A percentile compares a stretch with the other conserved stretches of the same genome.
phyloP scores from a whole-genome alignment of 2,113 vertebrate genomes.

The Tiliqua scincoides region DNA sequence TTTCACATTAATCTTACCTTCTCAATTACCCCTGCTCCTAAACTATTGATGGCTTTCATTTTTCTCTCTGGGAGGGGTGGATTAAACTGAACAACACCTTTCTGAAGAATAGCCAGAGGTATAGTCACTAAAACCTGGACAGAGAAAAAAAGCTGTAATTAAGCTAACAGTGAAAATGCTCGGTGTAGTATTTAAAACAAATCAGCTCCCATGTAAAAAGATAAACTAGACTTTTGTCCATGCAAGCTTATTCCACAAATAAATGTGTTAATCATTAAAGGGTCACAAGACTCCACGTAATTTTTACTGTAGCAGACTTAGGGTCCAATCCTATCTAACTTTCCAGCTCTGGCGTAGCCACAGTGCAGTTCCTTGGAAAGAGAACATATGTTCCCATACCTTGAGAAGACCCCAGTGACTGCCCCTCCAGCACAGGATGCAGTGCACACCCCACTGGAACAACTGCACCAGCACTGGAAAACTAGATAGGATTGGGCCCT shows the following conservation, averaged over 20 bases:
- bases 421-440: too few relatives aligned
- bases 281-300: too few relatives aligned
- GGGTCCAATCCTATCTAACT: too few relatives aligned
- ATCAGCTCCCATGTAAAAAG: neutral
- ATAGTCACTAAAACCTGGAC: conserved; percentile 89
- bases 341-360: too few relatives aligned
- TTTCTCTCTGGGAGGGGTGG: conserved; percentile 92
- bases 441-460: too few relatives aligned
- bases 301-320: too few relatives aligned
- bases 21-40: conserved; percentile 94
- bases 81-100: conserved; percentile 88
- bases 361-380: too few relatives aligned
- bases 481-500: too few relatives aligned
- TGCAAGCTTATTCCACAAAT: neutral
- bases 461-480: too few relatives aligned
- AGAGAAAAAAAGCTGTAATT: conserved; percentile 26
- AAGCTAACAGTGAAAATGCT: neutral
- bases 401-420: too few relatives aligned
- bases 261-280: neutral
- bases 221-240: neutral
- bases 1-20: conserved; percentile 78
- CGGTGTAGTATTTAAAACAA: neutral
- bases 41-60: conserved; percentile 93
- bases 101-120: conserved; percentile 93
- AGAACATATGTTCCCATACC: too few relatives aligned